phyloP scores from a whole-genome alignment of 2,888 invertebrate genomes.

The Slavum lentiscoides region DNA sequence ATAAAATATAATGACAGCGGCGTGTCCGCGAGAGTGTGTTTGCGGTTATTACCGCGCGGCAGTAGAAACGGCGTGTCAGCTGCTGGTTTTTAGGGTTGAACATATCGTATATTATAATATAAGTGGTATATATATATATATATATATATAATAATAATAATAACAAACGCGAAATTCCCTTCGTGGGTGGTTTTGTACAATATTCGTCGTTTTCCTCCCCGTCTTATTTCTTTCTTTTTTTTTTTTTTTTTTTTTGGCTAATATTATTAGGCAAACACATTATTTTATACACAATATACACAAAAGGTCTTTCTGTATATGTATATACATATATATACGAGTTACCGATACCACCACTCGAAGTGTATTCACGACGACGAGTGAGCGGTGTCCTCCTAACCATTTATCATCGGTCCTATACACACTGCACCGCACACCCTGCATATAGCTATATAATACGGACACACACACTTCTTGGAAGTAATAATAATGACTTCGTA shows the following conservation, averaged over 20 bases:
- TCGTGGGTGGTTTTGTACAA: constrained; percentile 37
- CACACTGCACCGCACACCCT: not conserved
- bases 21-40: too few species aligned
- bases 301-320: too few species aligned
- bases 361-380: constrained; percentile 24
- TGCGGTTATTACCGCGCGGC: too few species aligned
- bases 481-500: constrained; percentile 4
- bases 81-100: constrained; percentile 45
- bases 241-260: not conserved
- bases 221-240: constrained; percentile 1
- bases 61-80: constrained; percentile 7
- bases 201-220: constrained; percentile 24
- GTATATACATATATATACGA: not conserved
- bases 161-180: constrained; percentile 3
- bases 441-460: not conserved
- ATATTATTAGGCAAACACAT: constrained; percentile 47
- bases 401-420: constrained; percentile 33
- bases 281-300: not conserved
- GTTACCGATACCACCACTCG: constrained; percentile 30
- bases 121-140: too few species aligned
- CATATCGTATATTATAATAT: too few species aligned
- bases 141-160: too few species aligned
- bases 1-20: too few species aligned
- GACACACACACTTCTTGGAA: constrained; percentile 38
- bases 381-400: constrained; percentile 1